Evolutionary conservation across 2,113 vertebrate genomes (phyloP).

Genomic region (Hipposideros armiger): DNA sequence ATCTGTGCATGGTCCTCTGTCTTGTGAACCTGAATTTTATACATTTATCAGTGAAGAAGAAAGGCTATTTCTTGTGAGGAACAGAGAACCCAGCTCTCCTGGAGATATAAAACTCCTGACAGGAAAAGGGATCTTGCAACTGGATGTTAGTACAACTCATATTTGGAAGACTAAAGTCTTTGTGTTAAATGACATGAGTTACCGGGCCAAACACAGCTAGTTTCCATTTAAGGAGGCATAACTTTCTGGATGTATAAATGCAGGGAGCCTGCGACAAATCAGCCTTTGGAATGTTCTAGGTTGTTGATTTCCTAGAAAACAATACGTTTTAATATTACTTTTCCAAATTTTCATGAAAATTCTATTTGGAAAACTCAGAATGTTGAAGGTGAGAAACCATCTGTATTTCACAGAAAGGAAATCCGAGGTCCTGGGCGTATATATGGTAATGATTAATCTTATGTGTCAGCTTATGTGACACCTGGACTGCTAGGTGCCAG

Average conservation of each 20-base stretch:
- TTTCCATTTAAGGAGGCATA: background rate
- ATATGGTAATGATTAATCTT: background rate
- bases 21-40: background rate
- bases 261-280: background rate
- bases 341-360: background rate
- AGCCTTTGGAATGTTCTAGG: background rate
- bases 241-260: background rate
- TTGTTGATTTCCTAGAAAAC: background rate
- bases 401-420: background rate
- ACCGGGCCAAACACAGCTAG: background rate
- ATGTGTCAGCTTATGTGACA: background rate
- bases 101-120: background rate
- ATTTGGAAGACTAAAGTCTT: background rate
- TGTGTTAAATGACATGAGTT: background rate
- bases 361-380: constrained; percentile 1
- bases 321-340: constrained; percentile 15
- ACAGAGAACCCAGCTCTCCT: background rate
- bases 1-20: background rate
- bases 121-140: background rate
- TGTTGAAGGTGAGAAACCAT: background rate
- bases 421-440: background rate
- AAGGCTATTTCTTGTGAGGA: background rate
- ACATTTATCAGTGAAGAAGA: background rate
- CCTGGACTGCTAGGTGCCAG: background rate
- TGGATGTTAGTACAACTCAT: background rate